Conservation (phyloP, 2,113 vertebrate species). For the Heterotis niloticus region DNA sequence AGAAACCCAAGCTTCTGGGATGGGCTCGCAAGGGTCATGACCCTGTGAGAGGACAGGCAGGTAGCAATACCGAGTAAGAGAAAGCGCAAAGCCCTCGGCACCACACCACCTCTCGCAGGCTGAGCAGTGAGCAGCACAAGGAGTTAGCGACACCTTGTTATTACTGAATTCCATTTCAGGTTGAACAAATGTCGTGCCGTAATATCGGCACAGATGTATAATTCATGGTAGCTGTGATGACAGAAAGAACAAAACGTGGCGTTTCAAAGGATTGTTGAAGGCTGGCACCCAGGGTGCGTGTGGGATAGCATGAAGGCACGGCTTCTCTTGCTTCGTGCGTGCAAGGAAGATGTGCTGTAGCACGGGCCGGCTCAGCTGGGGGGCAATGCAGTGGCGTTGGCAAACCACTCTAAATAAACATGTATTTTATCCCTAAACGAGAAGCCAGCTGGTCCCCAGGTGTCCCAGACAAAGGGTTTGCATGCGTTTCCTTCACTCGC, state of each 20-base stretch:
- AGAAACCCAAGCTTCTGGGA: too few species aligned
- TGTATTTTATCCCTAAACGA: slow-evolving; percentile 58
- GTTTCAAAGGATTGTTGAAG: slow-evolving; percentile 41
- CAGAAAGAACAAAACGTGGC: slow-evolving; percentile 36
- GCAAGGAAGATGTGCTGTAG: slow-evolving; percentile 25
- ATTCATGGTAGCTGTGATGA: slow-evolving; percentile 49
- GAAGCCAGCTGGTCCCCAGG: slow-evolving; percentile 62
- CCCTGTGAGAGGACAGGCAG: too few species aligned
- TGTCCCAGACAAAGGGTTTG: slow-evolving; percentile 60
- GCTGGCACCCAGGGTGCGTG: slow-evolving; percentile 33
- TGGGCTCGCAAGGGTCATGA: too few species aligned
- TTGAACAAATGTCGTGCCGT: slow-evolving; percentile 64
- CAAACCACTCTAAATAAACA: slow-evolving; percentile 57
- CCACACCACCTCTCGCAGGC: neutral
- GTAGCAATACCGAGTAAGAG: too few species aligned
- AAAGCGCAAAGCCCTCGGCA: too few species aligned
- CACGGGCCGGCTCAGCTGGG: slow-evolving; percentile 29
- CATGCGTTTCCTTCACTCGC: slow-evolving; percentile 54
- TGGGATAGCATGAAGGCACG: slow-evolving; percentile 16
- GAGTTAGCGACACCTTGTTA: slow-evolving; percentile 51
- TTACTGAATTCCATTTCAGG: slow-evolving; percentile 63
- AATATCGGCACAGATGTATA: slow-evolving; percentile 62
- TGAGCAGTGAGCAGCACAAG: slow-evolving; percentile 32
- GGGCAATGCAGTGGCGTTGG: slow-evolving; percentile 2
- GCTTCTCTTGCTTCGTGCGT: neutral